Evolutionary conservation across 2,113 vertebrate genomes (phyloP), one percentile per base, ranked within the genome.

Genomic region (Nymphicus hollandicus): DNA sequence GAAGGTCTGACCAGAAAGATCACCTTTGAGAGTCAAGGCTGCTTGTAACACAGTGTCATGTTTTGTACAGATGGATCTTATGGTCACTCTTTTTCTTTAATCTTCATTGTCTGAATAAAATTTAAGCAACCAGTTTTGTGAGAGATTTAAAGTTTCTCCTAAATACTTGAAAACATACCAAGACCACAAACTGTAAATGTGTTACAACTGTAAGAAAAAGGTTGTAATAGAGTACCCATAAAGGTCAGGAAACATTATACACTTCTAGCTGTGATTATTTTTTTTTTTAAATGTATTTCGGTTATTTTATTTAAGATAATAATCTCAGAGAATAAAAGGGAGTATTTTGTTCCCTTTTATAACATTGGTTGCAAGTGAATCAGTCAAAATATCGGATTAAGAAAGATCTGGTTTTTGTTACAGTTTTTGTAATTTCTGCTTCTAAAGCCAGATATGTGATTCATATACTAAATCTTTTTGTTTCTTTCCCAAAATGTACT

Each of bases 361-460:
- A 96, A 47, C 61, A 85, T 93, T 88, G 80, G 64, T 88, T 96
- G 82, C 60, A 88, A 93, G 11, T 53, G 29, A 95, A 74, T 94
- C 85, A 91, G 92, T 81, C 61, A 94, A 96, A 97, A 87, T 96
- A 95, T 91, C 61, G 91, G 88, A 94, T 89, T 89, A 91, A 41
- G 64, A 95, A 88, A 81, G 61, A 77, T 90, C 46, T 95, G 43
- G 18, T 70, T 86, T 74, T 27, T 95, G 77, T 95, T 96, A 56
- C n/a, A 74, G 25, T 72, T 93, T 94, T 88, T 95, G 73, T 82
- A 94, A 46, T 13, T 91, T 69, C 28, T 83, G 23, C n/a, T 95
- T 96, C 71, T 91, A 95, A 94, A 94, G 44, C 37, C 80, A 92
- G 80, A 60, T 96, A 77, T 71, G 44, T 72, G 88, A 92, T 83